These are phyloP conservation scores for Drosophila nikananu DNA, from an alignment of 1,140 invertebrate genomes.

Conservation along the genomic window DNA sequence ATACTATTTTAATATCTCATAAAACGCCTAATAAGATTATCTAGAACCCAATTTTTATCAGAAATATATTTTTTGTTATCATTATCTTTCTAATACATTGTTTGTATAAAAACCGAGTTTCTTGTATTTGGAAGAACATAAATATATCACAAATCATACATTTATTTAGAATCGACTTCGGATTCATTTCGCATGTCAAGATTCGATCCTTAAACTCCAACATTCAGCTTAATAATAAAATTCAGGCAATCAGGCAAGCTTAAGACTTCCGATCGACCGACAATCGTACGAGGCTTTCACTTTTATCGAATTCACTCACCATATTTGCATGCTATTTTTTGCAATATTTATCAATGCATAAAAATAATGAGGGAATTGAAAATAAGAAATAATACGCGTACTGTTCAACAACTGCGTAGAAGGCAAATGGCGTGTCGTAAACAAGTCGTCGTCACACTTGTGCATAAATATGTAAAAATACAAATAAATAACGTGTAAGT, in stretches of 20 bases:
- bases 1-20: too few relatives aligned
- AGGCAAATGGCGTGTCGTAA: slow-evolving; percentile 76
- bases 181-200: too few relatives aligned
- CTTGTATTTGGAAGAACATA: background rate
- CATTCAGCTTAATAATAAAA: background rate
- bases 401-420: slow-evolving; percentile 73
- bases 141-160: too few relatives aligned
- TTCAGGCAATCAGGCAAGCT: too few relatives aligned
- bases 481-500: slow-evolving; percentile 68
- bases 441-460: slow-evolving; percentile 61
- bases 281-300: background rate
- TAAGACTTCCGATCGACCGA: background rate
- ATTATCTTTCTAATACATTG: too few relatives aligned
- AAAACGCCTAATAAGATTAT: too few relatives aligned
- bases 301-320: slow-evolving; percentile 21
- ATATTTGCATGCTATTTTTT: slow-evolving; percentile 63
- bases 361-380: slow-evolving; percentile 41
- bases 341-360: slow-evolving; percentile 66
- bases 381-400: slow-evolving; percentile 44
- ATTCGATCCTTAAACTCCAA: too few relatives aligned
- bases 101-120: too few relatives aligned
- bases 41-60: too few relatives aligned
- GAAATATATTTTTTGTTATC: too few relatives aligned
- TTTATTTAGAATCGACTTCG: too few relatives aligned
- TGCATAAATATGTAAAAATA: slow-evolving; percentile 64